These are phyloP conservation scores for Gouania willdenowi DNA, from an alignment of 2,797 vertebrate genomes.

Conservation along the genomic window DNA sequence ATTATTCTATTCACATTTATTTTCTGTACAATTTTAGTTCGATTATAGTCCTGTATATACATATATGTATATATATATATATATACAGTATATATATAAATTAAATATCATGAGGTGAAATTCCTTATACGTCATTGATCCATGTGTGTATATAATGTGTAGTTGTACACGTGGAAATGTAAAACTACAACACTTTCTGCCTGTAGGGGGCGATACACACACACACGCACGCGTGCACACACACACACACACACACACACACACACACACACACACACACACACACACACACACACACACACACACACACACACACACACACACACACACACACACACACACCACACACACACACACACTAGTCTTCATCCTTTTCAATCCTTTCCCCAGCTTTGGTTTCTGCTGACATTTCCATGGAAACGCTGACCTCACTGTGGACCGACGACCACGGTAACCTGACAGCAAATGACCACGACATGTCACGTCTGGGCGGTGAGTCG, in stretches of 20 bases:
- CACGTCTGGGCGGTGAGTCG: slow-evolving; percentile 53
- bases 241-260: not conserved
- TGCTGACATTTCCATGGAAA: slow-evolving; percentile 87
- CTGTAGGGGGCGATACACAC: too few relatives aligned
- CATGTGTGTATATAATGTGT: too few relatives aligned
- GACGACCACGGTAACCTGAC: slow-evolving; percentile 70
- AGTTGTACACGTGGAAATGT: too few relatives aligned
- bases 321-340: slow-evolving; percentile 4
- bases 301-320: not conserved
- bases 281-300: slow-evolving; percentile 9
- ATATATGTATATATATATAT: too few relatives aligned
- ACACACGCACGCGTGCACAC: too few relatives aligned
- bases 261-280: slow-evolving; percentile 8
- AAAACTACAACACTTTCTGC: too few relatives aligned
- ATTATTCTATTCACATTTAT: too few relatives aligned
- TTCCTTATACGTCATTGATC: too few relatives aligned
- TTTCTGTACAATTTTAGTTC: too few relatives aligned
- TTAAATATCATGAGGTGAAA: too few relatives aligned
- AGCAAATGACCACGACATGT: slow-evolving; percentile 29
- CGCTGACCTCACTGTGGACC: slow-evolving; percentile 80
- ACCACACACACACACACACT: not conserved
- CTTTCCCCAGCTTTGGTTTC: slow-evolving; percentile 54
- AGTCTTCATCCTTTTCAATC: slow-evolving; percentile 68
- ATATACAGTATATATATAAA: too few relatives aligned
- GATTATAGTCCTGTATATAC: too few relatives aligned